Evolutionary conservation across 2,888 invertebrate species (phyloP).

Genomic region (Xanthorhoe designata): DNA sequence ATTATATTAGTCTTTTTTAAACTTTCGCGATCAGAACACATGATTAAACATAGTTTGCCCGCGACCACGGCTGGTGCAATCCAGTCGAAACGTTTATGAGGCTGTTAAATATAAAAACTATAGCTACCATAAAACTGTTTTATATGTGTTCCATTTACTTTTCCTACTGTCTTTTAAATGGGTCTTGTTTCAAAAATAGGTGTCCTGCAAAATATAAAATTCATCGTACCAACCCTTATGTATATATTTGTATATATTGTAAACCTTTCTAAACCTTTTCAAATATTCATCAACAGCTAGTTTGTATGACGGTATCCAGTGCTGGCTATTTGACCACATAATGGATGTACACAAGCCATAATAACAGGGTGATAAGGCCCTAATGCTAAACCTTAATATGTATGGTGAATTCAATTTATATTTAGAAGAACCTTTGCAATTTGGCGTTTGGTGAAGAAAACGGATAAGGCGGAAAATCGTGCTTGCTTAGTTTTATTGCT

Average conservation of each 20-base stretch:
- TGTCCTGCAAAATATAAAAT: conserved; percentile 4
- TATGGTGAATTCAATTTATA: conserved; percentile 27
- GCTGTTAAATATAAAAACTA: background rate
- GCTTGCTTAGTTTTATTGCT: too few species aligned
- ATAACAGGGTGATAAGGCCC: conserved; percentile 23
- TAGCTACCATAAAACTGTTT: background rate
- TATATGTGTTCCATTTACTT: background rate
- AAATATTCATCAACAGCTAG: conserved; percentile 23
- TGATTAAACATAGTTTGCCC: too few species aligned
- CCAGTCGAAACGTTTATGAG: too few species aligned
- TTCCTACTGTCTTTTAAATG: background rate
- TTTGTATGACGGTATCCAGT: conserved; percentile 4
- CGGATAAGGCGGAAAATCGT: background rate
- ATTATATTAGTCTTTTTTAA: too few species aligned
- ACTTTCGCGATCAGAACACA: too few species aligned
- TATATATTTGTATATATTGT: too few species aligned
- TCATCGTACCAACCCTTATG: conserved; percentile 2
- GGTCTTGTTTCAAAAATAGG: background rate
- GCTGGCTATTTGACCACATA: conserved; percentile 18
- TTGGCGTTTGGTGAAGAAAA: background rate
- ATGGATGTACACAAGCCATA: conserved; percentile 26
- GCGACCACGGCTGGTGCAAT: too few species aligned
- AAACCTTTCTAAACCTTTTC: conserved; percentile 16
- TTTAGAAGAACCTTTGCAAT: conserved; percentile 3
- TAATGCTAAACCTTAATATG: conserved; percentile 13